Evolutionary conservation across 2,888 invertebrate genomes (phyloP), one percentile per base, ranked within the genome.

Genomic region (Minunthozetes semirufus): DNA sequence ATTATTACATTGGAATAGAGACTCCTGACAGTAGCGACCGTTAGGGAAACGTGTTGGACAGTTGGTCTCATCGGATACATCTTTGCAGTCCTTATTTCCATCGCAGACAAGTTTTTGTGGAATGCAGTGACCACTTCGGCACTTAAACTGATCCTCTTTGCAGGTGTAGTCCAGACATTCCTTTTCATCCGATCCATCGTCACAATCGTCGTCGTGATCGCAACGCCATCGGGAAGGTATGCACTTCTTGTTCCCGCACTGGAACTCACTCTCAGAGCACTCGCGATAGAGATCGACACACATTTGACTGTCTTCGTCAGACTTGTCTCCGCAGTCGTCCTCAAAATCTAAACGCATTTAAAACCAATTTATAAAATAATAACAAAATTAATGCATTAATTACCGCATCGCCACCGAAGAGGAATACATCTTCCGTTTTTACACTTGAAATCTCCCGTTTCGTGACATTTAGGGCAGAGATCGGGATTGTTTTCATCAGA

Each of bases 191-290:
- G 92, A 90, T 46, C 80, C 80, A 79, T 85, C 85, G 1, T 83
- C 83, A 76, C 85, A 85, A 78, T 85, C 85, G 78, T 84, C 81
- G 76, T 85, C 85, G 79, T 92, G 92, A 82, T 97, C 96, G 83
- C 97, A 97, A 56, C 92, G 88, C 94, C 94, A 95, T 77, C 94
- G 86, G 0, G 90, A 90, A 0, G 94, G 93, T 72, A 96, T 93
- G 81, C 94, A 95, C 81, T 92, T 93, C 53, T 92, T 91, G 81
- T 94, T 94, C 66, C 85, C 87, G 81, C 94, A 95, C 73, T 87
- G 88, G 86, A 93, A 94, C 81, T 94, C 94, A 0, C 92, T 93
- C 82, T 96, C 95, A 0, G 94, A 95, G 81, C 96, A 97, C 75
- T 92, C 89, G 25, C 97, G 86, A 82, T 94, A 95, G 73, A 90